Base-by-base conservation (phyloP, 1,140 invertebrate genomes). In the Cecropterus lyciades region DNA sequence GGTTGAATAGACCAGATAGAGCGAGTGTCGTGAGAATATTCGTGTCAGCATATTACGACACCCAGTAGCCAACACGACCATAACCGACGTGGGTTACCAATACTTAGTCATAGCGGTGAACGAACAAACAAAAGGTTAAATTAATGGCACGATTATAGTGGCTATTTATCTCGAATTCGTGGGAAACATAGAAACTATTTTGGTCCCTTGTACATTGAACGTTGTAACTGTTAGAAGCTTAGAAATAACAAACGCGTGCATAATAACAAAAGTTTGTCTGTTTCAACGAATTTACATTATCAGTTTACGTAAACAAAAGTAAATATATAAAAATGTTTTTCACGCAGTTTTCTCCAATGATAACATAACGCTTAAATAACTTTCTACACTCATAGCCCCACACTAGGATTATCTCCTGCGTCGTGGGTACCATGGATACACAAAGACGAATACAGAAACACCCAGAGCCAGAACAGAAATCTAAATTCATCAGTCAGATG, bases 11-110 rank as follows among this genome's bases (percentile, higher is more conserved):
- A 69, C 70, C 9, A 0, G 11, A 0, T 59, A 71, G 56, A 37
- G 56, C 73, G 67, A 59, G 53, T 71, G 69, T 69, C 82, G 82
- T 84, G 82, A 80, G 79, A 81, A 76, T 65, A 65, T 69, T 75
- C 64, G 62, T 63, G 57, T 66, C 69, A 67, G 55, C 67, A 69
- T 48, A 63, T 78, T 75, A 57, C 75, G 59, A 68, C 67, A 72
- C 59, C 16, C 53, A 17, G 33, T 56, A 62, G 60, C 43, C 24
- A 40, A 13, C 20, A 60, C 43, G 9, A 13, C 42, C 52, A 62
- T 79, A 77, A 77, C 65, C 65, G 69, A 80, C 76, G 77, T 82
- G 63, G 75, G 77, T 79, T 77, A 75, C 65, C 62, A 63, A 65
- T 68, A 65, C 70, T 75, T 67, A 66, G 59, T 62, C 46, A 51